Conservation (phyloP, 2,888 invertebrate species). For the Linyphia triangularis region DNA sequence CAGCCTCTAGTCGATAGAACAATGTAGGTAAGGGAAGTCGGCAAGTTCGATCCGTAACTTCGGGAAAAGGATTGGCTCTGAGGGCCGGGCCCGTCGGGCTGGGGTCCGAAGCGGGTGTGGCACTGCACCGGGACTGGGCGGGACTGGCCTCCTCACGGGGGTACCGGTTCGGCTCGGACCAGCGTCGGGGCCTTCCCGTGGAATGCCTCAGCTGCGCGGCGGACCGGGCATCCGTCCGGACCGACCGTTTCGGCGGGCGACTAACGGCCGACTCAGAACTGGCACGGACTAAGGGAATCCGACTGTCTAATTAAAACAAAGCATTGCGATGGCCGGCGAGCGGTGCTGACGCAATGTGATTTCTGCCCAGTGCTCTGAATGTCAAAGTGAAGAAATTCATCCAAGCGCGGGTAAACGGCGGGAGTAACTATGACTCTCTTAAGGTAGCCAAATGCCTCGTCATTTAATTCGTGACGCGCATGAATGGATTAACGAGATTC, state of each 20-base stretch:
- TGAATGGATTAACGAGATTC: too few relatives aligned
- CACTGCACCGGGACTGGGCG: conserved; percentile 77
- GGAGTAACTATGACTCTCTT: too few relatives aligned
- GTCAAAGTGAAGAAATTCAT: conserved; percentile 81
- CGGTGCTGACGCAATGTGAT: conserved; percentile 81
- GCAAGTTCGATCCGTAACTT: conserved; percentile 84
- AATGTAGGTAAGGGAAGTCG: conserved; percentile 86
- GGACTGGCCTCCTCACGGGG: too few relatives aligned
- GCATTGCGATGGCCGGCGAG: conserved; percentile 79
- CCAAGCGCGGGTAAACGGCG: conserved; percentile 80
- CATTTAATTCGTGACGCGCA: too few relatives aligned
- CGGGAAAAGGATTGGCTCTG: conserved; percentile 88
- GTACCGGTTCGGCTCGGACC: conserved; percentile 77
- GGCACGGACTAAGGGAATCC: conserved; percentile 81
- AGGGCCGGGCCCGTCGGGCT: conserved; percentile 84
- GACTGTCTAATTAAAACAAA: conserved; percentile 82
- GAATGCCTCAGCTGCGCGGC: conserved; percentile 78
- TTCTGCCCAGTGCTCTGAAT: conserved; percentile 82
- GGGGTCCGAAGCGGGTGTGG: conserved; percentile 81
- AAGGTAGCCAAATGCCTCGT: too few relatives aligned
- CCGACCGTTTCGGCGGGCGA: too few relatives aligned
- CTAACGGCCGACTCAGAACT: too few relatives aligned
- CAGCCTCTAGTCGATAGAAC: conserved; percentile 85
- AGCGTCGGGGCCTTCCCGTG: conserved; percentile 78
- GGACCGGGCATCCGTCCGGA: conserved; percentile 15